Conservation (phyloP, 2,113 vertebrate genomes). For the Phylloscopus trochiloides region DNA sequence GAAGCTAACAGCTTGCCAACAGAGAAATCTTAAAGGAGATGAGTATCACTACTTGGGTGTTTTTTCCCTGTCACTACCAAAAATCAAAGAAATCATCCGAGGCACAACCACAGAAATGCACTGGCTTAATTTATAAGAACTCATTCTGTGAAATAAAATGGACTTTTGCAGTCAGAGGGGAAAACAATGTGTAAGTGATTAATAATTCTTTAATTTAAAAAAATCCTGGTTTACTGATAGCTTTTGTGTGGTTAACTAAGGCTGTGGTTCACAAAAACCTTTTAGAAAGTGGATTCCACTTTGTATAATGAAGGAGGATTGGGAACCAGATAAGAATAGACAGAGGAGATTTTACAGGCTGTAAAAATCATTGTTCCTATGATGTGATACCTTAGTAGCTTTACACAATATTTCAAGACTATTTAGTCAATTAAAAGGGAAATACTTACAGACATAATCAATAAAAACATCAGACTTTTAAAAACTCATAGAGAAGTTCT, state of each 20-base stretch:
- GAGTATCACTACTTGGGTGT: neutral
- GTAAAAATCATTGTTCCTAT: neutral
- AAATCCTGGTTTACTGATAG: neutral
- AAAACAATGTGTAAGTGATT: neutral
- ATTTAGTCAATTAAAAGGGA: neutral
- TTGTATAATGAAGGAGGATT: neutral
- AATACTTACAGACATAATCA: neutral
- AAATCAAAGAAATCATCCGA: neutral
- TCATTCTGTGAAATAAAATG: slow-evolving; percentile 5
- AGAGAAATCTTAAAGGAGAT: neutral
- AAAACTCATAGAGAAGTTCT: neutral
- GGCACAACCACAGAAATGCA: neutral
- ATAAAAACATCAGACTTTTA: neutral
- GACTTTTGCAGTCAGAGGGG: neutral
- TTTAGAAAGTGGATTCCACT: neutral
- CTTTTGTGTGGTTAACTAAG: slow-evolving; percentile 1
- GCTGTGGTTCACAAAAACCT: neutral
- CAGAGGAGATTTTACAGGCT: neutral
- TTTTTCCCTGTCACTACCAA: neutral
- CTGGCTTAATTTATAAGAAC: neutral
- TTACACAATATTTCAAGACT: neutral
- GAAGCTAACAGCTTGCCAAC: neutral
- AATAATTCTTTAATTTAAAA: neutral
- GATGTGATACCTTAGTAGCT: neutral
- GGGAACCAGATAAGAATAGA: neutral